A percentile compares a stretch with the other conserved stretches of the same genome.
Conservation (phyloP, 2,888 invertebrate genomes). For the Ochlodes sylvanus region DNA sequence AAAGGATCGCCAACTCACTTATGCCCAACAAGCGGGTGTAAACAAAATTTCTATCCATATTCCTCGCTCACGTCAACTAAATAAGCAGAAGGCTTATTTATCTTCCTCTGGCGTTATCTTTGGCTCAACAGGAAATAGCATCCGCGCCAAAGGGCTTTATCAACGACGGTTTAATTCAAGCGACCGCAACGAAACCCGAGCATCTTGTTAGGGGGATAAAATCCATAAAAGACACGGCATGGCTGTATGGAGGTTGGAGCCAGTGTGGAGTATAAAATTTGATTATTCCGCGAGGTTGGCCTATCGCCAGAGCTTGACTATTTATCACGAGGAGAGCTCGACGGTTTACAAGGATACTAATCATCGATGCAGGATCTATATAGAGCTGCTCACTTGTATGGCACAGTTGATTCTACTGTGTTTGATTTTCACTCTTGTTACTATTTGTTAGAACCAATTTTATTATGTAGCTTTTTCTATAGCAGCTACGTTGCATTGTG, state of each 20-base stretch:
- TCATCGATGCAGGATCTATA: constrained; percentile 66
- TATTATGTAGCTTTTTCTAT: too few species aligned
- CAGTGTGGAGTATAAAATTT: constrained; percentile 77
- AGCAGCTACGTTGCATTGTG: too few species aligned
- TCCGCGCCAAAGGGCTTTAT: constrained; percentile 60
- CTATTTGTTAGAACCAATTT: too few species aligned
- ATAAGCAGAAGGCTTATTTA: constrained; percentile 30
- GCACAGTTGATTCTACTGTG: background rate
- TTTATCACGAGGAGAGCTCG: constrained; percentile 78
- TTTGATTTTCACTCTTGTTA: background rate
- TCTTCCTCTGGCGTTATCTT: constrained; percentile 45
- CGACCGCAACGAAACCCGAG: constrained; percentile 70
- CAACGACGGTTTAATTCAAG: constrained; percentile 81
- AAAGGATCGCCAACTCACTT: background rate
- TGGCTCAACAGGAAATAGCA: constrained; percentile 62
- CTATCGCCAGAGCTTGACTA: constrained; percentile 81
- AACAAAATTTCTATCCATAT: background rate
- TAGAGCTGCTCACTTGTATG: constrained; percentile 53
- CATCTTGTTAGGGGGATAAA: constrained; percentile 81
- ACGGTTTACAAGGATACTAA: constrained; percentile 82
- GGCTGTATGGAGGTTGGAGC: constrained; percentile 60
- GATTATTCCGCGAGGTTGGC: constrained; percentile 84
- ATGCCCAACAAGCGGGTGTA: background rate
- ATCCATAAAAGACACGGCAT: constrained; percentile 81
- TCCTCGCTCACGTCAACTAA: constrained; percentile 12